Evolutionary conservation across 2,113 vertebrate genomes (phyloP), one percentile per base, ranked within the genome.

Genomic region (Platichthys stellatus): DNA sequence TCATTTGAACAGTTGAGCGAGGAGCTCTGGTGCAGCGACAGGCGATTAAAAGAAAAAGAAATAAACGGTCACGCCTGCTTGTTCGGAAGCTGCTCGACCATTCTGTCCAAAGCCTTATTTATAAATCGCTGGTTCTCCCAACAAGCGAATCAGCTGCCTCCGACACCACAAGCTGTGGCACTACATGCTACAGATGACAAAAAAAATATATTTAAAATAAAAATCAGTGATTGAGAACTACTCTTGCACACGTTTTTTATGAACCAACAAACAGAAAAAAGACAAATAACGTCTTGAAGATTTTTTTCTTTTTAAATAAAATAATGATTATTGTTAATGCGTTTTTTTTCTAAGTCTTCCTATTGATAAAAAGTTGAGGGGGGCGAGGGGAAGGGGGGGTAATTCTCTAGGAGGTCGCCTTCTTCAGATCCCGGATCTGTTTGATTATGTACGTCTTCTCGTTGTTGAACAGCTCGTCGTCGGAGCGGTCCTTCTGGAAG

Each of bases 371-470:
- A 93, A 92, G 88, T 86, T 23, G 81, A 72, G 74, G 31, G 6
- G 75, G 21, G 21, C 2, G 57, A 43, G 21, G 66, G 18, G 26
- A 38, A 15, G 43, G 81, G 21, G 43, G 78, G n/a, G 2, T 24
- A 76, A 78, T 81, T 49, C 74, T 92, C 93, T 97, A 97, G 87
- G 97, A 96, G 57, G 96, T 94, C 28, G 97, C 95, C 93, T 96
- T 97, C 94, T 98, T 99, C 95, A 98, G 95, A 95, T 99, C 97
- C 92, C 96, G 93, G 95, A 99, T 99, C 95, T 99, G 97, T 96
- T 98, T 99, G 89, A 98, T 97, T 94, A 99, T 92, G 93, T 99
- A 99, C 85, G 96, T 99, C 95, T 99, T 99, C 95, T 98, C 97
- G n/a, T 98, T 97, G 56, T 97, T 97, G 93, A 98, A 99, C 88